phyloP scores from a whole-genome alignment of 2,888 invertebrate species.

The Orchesellides sinensis region DNA sequence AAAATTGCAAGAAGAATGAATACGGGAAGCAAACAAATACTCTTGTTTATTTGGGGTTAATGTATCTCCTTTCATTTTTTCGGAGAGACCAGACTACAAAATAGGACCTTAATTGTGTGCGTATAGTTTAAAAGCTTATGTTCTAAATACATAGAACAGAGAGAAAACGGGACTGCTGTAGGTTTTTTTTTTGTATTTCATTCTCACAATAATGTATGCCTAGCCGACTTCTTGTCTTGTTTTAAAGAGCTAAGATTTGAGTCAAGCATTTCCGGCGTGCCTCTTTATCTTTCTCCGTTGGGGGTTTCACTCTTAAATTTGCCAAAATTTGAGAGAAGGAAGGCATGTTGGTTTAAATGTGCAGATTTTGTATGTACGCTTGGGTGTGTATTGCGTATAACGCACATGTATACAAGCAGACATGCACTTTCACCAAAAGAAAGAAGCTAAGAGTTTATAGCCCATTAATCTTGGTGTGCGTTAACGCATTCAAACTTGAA shows the following conservation, averaged over 20 bases:
- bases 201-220: constrained; percentile 18
- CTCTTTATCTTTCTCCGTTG: constrained; percentile 57
- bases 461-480: constrained; percentile 70
- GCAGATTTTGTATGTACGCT: neutral
- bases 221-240: constrained; percentile 2
- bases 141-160: neutral
- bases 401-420: neutral
- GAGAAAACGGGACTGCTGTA: no score
- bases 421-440: neutral
- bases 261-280: constrained; percentile 54
- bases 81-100: constrained; percentile 36
- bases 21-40: constrained; percentile 26
- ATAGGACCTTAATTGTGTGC: constrained; percentile 25
- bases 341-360: no score
- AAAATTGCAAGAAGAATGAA: constrained; percentile 10
- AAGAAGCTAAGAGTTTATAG: constrained; percentile 57
- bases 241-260: constrained; percentile 28
- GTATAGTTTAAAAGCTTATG: neutral
- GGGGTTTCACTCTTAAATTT: constrained; percentile 57
- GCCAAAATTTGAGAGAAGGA: constrained; percentile 55
- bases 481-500: constrained; percentile 60
- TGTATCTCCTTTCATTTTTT: constrained; percentile 27
- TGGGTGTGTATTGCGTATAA: neutral
- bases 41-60: constrained; percentile 64
- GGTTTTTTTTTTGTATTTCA: neutral